Conservation (phyloP, 2,888 invertebrate genomes). For the Synanthedon vespiformis region DNA sequence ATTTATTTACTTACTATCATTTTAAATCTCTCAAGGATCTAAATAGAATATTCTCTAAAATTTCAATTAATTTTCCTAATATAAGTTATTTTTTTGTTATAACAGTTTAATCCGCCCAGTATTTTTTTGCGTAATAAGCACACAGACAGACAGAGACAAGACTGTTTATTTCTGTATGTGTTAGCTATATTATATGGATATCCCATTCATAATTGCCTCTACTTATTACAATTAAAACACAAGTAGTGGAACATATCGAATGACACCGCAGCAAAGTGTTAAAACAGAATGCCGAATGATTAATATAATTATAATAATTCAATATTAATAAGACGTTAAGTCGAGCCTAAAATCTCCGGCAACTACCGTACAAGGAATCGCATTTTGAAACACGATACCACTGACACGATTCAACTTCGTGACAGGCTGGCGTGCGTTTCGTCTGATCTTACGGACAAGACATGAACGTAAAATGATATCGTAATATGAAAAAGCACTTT, state of each 20-base stretch:
- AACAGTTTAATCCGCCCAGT: too few species aligned
- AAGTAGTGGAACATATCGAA: neutral
- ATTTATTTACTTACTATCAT: too few species aligned
- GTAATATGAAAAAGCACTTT: conserved; percentile 7
- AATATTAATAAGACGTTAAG: conserved; percentile 7
- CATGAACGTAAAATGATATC: conserved; percentile 8
- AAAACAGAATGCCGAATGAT: neutral
- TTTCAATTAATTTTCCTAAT: too few species aligned
- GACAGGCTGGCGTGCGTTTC: conserved; percentile 12
- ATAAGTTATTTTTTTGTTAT: too few species aligned
- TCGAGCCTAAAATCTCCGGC: conserved; percentile 12
- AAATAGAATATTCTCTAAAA: too few species aligned
- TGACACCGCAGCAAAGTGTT: neutral
- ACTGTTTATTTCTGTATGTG: too few species aligned
- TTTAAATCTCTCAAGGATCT: too few species aligned
- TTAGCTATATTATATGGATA: too few species aligned
- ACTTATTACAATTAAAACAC: too few species aligned
- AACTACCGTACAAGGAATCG: conserved; percentile 9
- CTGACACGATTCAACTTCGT: conserved; percentile 14
- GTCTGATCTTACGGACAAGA: conserved; percentile 10
- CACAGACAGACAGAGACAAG: too few species aligned
- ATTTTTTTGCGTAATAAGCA: too few species aligned
- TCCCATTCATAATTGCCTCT: too few species aligned
- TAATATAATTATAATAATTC: conserved; percentile 2
- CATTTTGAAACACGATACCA: conserved; percentile 20